Conservation (phyloP, 1,140 invertebrate species). For the Holotrichia oblita region DNA sequence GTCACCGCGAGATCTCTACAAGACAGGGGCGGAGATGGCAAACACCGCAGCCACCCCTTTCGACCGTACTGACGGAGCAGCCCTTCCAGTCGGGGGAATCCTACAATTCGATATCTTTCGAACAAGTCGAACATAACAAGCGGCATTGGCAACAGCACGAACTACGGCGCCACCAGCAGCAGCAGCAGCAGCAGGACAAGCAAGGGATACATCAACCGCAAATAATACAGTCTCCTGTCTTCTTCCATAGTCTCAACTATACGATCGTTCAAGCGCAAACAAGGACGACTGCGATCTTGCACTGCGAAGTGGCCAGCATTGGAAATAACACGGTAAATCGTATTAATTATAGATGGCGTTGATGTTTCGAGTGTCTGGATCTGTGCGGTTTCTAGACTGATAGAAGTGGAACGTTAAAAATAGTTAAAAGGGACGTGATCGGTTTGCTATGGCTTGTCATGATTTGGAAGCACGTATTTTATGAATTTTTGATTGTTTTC, state of each 20-base stretch:
- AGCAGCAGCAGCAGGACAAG: neutral
- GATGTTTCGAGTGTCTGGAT: too few relatives aligned
- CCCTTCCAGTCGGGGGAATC: too few relatives aligned
- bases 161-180: neutral
- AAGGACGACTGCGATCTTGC: conserved; percentile 68
- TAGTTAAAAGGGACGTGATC: too few relatives aligned
- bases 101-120: neutral
- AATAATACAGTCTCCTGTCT: conserved; percentile 43
- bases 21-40: conserved; percentile 11
- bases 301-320: conserved; percentile 70
- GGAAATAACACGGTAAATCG: conserved; percentile 67
- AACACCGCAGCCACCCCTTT: neutral
- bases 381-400: too few relatives aligned
- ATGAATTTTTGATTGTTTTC: too few relatives aligned
- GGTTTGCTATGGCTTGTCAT: too few relatives aligned
- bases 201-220: neutral
- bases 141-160: neutral
- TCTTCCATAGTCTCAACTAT: conserved; percentile 70
- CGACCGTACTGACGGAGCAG: neutral
- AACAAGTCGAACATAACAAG: neutral
- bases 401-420: too few relatives aligned
- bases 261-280: conserved; percentile 70
- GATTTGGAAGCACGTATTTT: too few relatives aligned
- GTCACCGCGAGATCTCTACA: neutral
- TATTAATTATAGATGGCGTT: neutral